Base-by-base conservation (phyloP, 1,140 invertebrate species). In the Formica selysi region DNA sequence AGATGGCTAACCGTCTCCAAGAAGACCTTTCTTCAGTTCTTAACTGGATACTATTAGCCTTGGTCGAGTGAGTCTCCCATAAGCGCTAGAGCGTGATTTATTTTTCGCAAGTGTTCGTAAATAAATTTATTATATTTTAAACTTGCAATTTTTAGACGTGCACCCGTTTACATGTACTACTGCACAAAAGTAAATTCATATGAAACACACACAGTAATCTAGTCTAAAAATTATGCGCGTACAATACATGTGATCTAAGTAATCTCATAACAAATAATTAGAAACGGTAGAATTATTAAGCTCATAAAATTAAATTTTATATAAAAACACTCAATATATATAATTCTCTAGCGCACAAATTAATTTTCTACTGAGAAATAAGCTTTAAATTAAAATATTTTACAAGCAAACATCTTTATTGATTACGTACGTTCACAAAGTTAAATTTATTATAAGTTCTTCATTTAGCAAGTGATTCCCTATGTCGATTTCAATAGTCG, bases 51-150 rank as follows among this genome's bases (percentile, higher is more conserved):
- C 32, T 29, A 79, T 79, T n/a, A n/a, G 29, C 29, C 41, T 79
- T 29, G 61, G 11, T 64, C 44, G 44, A 54, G 44, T 38, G 62
- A 68, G 54, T 68, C n/a, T 80, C 32, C 22, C n/a, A 22, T n/a
- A 48, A 38, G 22, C 44, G 38, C 22, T n/a, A 16, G 26, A 68
- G 22, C 59, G n/a, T 26, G 13, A 4, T 68, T 54, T 41, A 41
- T 48, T 70, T 70, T 68, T 80, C 32, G n/a, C 26, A 13, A 29
- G 22, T 6, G 13, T 67, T 16, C 10, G 10, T 5, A n/a, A 36
- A 80, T 80, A 70, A 80, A 70, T 80, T 68, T 48, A 70, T 0
- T 68, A 22, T 64, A 57, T 4, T 19, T 41, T 59, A 41, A 70
- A 57, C 5, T 38, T 41, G 29, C 13, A 26, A 65, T 85, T 85